phyloP scores from a whole-genome alignment of 2,888 invertebrate species.

The Beris chalybata region DNA sequence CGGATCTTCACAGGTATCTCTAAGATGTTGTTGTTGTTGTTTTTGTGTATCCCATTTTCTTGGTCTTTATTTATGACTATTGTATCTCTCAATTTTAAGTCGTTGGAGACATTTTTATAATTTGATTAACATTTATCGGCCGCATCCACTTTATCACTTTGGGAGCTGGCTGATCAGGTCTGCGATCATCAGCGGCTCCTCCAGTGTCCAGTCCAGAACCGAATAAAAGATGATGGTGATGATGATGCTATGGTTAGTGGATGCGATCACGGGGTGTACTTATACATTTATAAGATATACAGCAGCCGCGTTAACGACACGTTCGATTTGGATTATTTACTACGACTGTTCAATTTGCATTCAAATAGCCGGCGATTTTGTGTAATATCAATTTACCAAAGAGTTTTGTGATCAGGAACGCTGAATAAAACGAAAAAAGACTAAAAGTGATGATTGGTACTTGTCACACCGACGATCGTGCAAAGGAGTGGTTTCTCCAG shows the following conservation, averaged over 20 bases:
- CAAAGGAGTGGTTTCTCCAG: background rate
- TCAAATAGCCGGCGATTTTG: slow-evolving; percentile 37
- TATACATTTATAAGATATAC: background rate
- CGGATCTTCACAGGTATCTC: no score
- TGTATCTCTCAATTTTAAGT: slow-evolving; percentile 19
- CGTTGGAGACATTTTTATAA: slow-evolving; percentile 8
- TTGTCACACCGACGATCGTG: slow-evolving; percentile 11
- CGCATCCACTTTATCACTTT: slow-evolving; percentile 12
- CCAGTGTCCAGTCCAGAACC: no score
- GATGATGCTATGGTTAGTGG: background rate
- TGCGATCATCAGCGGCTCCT: no score
- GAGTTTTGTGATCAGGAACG: slow-evolving; percentile 30
- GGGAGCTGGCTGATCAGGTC: background rate
- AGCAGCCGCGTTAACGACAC: slow-evolving; percentile 12
- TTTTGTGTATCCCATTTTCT: no score
- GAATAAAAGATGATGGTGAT: no score
- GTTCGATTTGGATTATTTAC: slow-evolving; percentile 15
- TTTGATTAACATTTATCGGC: slow-evolving; percentile 19
- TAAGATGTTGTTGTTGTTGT: no score
- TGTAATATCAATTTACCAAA: slow-evolving; percentile 36
- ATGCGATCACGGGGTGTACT: slow-evolving; percentile 5
- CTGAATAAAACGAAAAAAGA: slow-evolving; percentile 1
- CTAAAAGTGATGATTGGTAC: slow-evolving; percentile 20
- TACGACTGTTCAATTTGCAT: slow-evolving; percentile 34
- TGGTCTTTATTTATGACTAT: slow-evolving; percentile 15